Evolutionary conservation across 2,797 vertebrate genomes (phyloP).

Genomic region (Okamejei kenojei): DNA sequence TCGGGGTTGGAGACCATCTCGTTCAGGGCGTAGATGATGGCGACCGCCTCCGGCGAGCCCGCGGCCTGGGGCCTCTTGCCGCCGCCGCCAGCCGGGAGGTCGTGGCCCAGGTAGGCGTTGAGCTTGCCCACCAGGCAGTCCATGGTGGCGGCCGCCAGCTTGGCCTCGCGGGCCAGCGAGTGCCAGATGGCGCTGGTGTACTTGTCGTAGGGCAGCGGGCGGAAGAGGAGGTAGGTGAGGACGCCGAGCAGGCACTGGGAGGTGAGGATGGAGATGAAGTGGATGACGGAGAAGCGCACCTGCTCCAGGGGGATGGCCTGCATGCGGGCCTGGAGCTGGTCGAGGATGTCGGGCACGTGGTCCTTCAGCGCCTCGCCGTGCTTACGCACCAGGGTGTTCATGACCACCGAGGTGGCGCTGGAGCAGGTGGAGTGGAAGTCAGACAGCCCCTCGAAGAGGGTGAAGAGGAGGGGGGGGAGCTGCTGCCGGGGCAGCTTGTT

Average conservation of each 20-base stretch:
- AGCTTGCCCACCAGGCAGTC: background rate
- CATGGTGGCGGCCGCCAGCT: background rate
- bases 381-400: background rate
- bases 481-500: background rate
- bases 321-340: background rate
- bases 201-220: constrained; percentile 10
- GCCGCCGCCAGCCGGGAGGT: too few species aligned
- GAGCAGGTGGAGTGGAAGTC: constrained; percentile 3
- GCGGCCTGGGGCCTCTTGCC: background rate
- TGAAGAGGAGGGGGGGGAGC: background rate
- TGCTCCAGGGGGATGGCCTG: constrained; percentile 6
- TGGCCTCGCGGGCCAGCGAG: background rate
- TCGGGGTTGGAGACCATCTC: constrained; percentile 11
- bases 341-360: background rate
- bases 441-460: background rate
- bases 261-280: constrained; percentile 33
- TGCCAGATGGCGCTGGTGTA: constrained; percentile 13
- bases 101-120: background rate
- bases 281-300: background rate
- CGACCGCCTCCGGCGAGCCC: background rate
- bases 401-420: background rate
- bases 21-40: background rate
- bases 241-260: background rate
- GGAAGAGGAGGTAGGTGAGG: background rate
- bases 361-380: background rate